These are phyloP conservation scores for Drosophila macrospina DNA, from an alignment of 2,888 invertebrate genomes.

Conservation along the genomic window DNA sequence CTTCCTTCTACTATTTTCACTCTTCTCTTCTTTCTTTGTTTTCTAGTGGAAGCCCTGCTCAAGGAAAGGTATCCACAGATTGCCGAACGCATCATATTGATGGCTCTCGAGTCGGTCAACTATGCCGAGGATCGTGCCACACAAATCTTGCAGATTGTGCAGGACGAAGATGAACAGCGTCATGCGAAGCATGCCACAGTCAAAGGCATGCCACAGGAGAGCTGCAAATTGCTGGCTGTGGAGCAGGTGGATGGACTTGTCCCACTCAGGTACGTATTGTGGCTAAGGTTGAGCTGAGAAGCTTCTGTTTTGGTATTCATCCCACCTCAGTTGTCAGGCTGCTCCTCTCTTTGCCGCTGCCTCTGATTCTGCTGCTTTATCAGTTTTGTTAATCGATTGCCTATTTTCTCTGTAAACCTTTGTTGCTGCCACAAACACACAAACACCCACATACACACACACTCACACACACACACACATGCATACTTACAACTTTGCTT, in stretches of 20 bases:
- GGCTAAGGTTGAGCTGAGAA: slow-evolving; percentile 2
- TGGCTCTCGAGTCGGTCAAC: slow-evolving; percentile 95
- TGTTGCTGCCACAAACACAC: slow-evolving; percentile 67
- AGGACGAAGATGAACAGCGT: slow-evolving; percentile 88
- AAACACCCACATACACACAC: slow-evolving; percentile 29
- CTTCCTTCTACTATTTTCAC: too few relatives aligned
- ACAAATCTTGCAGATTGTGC: slow-evolving; percentile 90
- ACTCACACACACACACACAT: slow-evolving; percentile 23
- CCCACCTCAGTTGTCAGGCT: slow-evolving; percentile 17
- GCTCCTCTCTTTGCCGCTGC: slow-evolving; percentile 24
- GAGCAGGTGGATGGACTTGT: slow-evolving; percentile 56
- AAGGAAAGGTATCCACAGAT: slow-evolving; percentile 91
- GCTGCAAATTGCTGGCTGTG: slow-evolving; percentile 2
- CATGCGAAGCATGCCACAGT: slow-evolving; percentile 64
- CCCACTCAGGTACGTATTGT: slow-evolving; percentile 51
- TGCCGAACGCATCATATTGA: slow-evolving; percentile 92
- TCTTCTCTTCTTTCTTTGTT: neutral
- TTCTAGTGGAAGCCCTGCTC: slow-evolving; percentile 89
- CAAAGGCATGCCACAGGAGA: slow-evolving; percentile 23
- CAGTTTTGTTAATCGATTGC: slow-evolving; percentile 73
- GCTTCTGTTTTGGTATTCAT: slow-evolving; percentile 21
- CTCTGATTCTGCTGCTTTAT: slow-evolving; percentile 52
- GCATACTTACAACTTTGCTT: slow-evolving; percentile 42
- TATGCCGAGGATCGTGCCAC: slow-evolving; percentile 93
- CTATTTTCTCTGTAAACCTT: slow-evolving; percentile 70